phyloP scores from a whole-genome alignment of 2,888 invertebrate species.

The Alcis repandata region DNA sequence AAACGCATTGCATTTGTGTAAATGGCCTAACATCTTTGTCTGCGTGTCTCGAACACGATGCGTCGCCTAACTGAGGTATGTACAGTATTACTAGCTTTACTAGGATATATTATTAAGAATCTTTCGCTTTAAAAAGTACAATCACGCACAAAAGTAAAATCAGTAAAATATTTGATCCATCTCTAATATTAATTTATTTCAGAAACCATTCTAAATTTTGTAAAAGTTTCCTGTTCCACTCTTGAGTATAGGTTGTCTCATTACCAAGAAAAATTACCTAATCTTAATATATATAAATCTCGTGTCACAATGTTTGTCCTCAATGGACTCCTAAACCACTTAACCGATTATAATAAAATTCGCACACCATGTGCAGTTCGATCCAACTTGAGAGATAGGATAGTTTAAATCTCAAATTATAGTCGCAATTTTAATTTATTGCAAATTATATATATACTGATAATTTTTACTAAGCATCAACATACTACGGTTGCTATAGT shows the following conservation, averaged over 20 bases:
- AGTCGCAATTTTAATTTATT: no score
- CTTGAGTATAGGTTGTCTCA: neutral
- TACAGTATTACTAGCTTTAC: constrained; percentile 86
- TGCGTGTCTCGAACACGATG: constrained; percentile 55
- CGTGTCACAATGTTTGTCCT: no score
- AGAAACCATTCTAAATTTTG: neutral
- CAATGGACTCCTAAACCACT: no score
- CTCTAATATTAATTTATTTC: neutral
- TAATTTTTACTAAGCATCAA: no score
- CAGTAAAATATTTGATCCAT: neutral
- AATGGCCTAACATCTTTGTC: constrained; percentile 44
- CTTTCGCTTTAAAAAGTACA: constrained; percentile 60
- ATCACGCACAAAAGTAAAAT: constrained; percentile 20
- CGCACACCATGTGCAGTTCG: no score
- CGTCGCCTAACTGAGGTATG: constrained; percentile 77
- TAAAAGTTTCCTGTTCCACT: neutral
- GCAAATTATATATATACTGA: no score
- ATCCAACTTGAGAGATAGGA: no score
- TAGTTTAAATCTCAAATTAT: no score
- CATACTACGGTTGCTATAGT: no score
- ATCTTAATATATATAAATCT: no score
- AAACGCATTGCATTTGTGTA: neutral
- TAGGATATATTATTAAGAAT: constrained; percentile 70
- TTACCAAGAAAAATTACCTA: constrained; percentile 18
- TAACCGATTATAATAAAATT: no score